These are phyloP conservation scores for Bibio marci DNA, from an alignment of 2,888 invertebrate species.

Conservation along the genomic window DNA sequence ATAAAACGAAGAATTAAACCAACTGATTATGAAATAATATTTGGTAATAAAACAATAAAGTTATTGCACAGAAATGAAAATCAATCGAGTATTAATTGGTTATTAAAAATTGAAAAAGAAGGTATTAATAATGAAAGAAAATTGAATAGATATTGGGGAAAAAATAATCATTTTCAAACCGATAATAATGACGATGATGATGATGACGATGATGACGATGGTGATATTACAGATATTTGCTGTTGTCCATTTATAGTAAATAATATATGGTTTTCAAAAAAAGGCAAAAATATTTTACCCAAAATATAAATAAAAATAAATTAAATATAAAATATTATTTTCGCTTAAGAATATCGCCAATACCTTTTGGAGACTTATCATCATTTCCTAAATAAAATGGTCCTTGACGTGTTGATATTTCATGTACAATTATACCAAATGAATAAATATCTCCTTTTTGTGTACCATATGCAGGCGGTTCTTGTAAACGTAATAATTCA, in stretches of 20 bases:
- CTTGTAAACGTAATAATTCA: slow-evolving; percentile 56
- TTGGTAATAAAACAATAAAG: slow-evolving; percentile 11
- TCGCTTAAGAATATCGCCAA: no score
- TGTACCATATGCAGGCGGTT: slow-evolving; percentile 52
- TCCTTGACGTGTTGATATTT: slow-evolving; percentile 77
- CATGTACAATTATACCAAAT: slow-evolving; percentile 85
- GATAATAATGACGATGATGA: neutral
- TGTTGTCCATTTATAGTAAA: neutral
- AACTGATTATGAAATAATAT: slow-evolving; percentile 17
- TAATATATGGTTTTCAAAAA: neutral
- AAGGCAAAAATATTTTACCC: no score
- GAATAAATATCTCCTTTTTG: slow-evolving; percentile 93
- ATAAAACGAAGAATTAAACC: no score
- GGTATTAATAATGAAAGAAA: no score
- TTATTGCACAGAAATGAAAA: no score
- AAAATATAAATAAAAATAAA: no score
- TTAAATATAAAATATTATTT: no score
- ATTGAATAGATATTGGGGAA: no score
- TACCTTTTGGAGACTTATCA: slow-evolving; percentile 54
- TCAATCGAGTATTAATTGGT: no score
- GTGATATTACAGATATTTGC: neutral
- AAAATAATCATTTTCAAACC: no score
- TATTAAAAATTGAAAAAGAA: no score
- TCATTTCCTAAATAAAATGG: slow-evolving; percentile 63
- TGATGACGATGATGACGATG: neutral